These are phyloP conservation scores for Myocastor coypus DNA, from an alignment of 2,113 vertebrate species.

Conservation along the genomic window DNA sequence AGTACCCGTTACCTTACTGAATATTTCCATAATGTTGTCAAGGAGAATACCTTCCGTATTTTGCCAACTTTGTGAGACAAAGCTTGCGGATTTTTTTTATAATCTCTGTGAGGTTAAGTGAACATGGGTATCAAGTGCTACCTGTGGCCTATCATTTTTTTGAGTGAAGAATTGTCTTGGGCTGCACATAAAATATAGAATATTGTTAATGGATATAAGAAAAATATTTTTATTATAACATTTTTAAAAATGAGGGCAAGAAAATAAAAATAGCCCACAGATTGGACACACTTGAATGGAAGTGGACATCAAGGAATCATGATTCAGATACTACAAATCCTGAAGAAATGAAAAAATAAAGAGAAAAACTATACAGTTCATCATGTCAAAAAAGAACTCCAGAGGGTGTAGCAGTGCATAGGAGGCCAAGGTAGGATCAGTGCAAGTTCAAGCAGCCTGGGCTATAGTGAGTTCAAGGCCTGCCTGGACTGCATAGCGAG, in stretches of 20 bases:
- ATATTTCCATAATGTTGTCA: not conserved
- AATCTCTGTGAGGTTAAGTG: not conserved
- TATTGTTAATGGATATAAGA: not conserved
- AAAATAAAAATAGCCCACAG: not conserved
- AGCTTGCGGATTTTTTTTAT: conserved; percentile 15
- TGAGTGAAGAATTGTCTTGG: not conserved
- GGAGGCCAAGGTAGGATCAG: too few species aligned
- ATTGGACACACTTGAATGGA: not conserved
- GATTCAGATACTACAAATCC: not conserved
- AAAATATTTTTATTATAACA: not conserved
- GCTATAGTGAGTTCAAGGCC: too few species aligned
- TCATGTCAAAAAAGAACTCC: not conserved
- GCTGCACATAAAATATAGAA: not conserved
- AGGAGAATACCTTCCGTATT: not conserved
- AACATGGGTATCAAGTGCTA: not conserved
- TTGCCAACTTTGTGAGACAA: not conserved
- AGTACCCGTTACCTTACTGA: not conserved
- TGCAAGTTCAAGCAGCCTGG: too few species aligned
- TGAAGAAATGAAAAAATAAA: conserved; percentile 2
- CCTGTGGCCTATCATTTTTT: not conserved
- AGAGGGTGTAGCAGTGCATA: too few species aligned
- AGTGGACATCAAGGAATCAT: not conserved
- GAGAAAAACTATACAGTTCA: not conserved
- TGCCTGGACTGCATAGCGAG: not conserved
- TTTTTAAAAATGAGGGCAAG: not conserved